Evolutionary conservation across 2,113 vertebrate species (phyloP).

Genomic region (Mixornis gularis): DNA sequence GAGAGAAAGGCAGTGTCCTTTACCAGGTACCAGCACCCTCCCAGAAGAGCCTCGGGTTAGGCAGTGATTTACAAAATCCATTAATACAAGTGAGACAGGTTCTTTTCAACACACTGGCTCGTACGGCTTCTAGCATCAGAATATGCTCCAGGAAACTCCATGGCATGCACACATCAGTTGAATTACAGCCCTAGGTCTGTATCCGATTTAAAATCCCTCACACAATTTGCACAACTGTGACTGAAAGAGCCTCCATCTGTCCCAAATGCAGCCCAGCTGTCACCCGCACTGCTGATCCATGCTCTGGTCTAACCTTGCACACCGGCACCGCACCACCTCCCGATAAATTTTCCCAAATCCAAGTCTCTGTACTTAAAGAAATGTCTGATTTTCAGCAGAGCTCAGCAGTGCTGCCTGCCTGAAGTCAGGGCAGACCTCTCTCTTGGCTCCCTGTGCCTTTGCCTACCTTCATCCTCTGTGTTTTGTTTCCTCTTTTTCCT

Average conservation of each 20-base stretch:
- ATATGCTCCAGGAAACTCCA: not conserved
- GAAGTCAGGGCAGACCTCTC: not conserved
- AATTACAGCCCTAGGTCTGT: not conserved
- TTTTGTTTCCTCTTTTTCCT: slow-evolving; percentile 90
- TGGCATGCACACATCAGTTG: not conserved
- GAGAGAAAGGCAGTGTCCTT: not conserved
- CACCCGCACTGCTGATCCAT: not conserved
- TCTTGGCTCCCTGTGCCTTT: not conserved
- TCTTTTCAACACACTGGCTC: not conserved
- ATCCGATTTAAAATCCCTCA: not conserved
- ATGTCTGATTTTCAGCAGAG: not conserved
- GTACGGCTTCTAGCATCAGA: not conserved
- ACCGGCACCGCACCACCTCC: too few species aligned
- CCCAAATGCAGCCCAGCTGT: not conserved
- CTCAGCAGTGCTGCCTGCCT: not conserved
- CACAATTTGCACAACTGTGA: not conserved
- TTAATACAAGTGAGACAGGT: not conserved
- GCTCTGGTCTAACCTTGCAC: not conserved
- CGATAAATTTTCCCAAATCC: not conserved
- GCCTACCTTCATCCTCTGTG: slow-evolving; percentile 79
- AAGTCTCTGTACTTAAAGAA: not conserved
- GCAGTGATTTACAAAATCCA: not conserved
- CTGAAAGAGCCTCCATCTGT: not conserved
- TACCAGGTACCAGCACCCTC: not conserved
- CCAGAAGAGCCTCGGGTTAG: not conserved